A percentile compares a stretch with the other conserved stretches of the same genome.
Conservation (phyloP, 2,888 invertebrate genomes). For the Habroteleia sp. region DNA sequence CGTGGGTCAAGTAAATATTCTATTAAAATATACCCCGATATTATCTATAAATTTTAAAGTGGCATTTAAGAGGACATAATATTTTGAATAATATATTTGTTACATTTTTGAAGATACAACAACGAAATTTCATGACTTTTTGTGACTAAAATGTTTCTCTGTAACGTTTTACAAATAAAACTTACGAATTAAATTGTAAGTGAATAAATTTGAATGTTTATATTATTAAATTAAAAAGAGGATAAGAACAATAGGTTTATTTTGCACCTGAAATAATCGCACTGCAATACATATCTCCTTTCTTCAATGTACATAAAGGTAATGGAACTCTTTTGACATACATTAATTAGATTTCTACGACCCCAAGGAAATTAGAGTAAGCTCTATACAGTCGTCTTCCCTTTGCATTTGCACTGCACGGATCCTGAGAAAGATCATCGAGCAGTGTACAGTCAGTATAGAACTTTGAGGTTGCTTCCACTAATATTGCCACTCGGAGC, state of each 20-base stretch:
- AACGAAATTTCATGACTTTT: too few species aligned
- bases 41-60: too few species aligned
- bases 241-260: conserved; percentile 22
- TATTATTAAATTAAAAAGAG: conserved; percentile 5
- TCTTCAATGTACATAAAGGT: conserved; percentile 27
- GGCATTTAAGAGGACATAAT: too few species aligned
- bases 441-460: conserved; percentile 55
- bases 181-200: too few species aligned
- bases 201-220: too few species aligned
- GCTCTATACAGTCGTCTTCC: conserved; percentile 56
- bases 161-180: too few species aligned
- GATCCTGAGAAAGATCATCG: conserved; percentile 64
- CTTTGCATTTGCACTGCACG: conserved; percentile 61
- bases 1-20: too few species aligned
- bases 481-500: conserved; percentile 75
- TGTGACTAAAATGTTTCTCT: too few species aligned
- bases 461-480: conserved; percentile 76
- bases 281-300: conserved; percentile 43
- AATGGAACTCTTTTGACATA: conserved; percentile 60
- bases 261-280: conserved; percentile 10
- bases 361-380: conserved; percentile 63
- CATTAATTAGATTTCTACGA: conserved; percentile 68
- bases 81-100: too few species aligned
- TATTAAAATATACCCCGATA: too few species aligned
- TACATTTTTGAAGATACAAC: too few species aligned